Conservation (phyloP, 1,140 invertebrate genomes). For the Tyrophagus putrescentiae region DNA sequence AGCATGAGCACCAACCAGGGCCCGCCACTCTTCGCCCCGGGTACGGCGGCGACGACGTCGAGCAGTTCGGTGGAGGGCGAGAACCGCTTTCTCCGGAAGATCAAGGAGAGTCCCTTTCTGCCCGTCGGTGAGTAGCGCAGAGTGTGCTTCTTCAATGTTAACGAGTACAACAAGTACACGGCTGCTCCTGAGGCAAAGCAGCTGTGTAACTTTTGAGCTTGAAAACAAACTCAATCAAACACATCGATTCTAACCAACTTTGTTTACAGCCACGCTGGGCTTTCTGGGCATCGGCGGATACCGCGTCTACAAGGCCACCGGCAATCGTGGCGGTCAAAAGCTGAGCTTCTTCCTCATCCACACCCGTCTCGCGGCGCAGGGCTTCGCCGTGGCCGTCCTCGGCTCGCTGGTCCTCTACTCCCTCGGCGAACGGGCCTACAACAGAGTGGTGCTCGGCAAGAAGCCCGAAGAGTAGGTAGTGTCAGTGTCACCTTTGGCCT, state of each 20-base stretch:
- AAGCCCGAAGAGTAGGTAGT: not conserved
- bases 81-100: conserved; percentile 1
- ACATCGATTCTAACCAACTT: no score
- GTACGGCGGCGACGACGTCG: no score
- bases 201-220: no score
- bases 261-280: not conserved
- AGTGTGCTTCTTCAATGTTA: no score
- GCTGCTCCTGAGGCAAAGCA: no score
- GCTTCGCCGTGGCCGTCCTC: conserved; percentile 14
- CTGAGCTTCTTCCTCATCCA: conserved; percentile 9
- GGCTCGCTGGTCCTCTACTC: conserved; percentile 8
- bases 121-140: not conserved
- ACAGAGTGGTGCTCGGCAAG: no score
- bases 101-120: not conserved
- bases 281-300: conserved; percentile 11
- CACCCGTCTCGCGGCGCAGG: conserved; percentile 13
- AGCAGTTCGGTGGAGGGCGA: no score
- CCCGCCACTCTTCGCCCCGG: no score
- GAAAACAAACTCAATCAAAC: no score
- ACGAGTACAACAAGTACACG: no score
- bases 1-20: no score
- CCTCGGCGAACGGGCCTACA: conserved; percentile 9
- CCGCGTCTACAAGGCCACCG: conserved; percentile 3
- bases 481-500: no score
- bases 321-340: conserved; percentile 11